These are phyloP conservation scores for Myotis findleyi DNA, from an alignment of 2,797 vertebrate species.

Conservation along the genomic window DNA sequence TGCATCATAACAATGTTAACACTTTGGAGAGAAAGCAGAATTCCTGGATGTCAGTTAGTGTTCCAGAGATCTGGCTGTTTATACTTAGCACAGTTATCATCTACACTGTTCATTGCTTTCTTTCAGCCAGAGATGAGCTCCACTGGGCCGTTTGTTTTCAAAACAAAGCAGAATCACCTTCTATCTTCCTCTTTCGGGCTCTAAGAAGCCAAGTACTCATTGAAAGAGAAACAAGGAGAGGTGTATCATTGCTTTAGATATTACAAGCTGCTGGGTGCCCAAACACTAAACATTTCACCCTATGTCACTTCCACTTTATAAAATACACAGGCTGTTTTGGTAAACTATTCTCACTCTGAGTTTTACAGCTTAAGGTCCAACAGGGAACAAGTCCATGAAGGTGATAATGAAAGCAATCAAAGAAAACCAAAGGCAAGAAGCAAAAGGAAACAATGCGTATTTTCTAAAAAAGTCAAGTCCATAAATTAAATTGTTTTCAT, in stretches of 20 bases:
- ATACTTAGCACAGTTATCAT: background rate
- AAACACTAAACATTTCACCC: background rate
- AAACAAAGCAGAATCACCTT: background rate
- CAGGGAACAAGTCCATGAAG: background rate
- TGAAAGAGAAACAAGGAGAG: background rate
- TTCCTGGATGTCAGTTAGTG: background rate
- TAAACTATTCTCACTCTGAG: conserved; percentile 6
- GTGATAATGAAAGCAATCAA: conserved; percentile 52
- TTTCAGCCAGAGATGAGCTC: background rate
- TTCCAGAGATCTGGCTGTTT: background rate
- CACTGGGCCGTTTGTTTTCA: background rate
- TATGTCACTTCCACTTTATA: background rate
- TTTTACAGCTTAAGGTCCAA: conserved; percentile 44
- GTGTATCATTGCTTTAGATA: background rate
- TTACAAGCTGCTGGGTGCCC: background rate
- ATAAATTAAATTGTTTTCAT: conserved; percentile 23
- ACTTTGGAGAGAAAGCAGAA: background rate
- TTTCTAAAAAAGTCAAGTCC: conserved; percentile 51
- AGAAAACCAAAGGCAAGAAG: conserved; percentile 42
- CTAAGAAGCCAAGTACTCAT: background rate
- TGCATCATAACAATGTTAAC: background rate
- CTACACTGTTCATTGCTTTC: background rate
- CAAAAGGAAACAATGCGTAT: conserved; percentile 31
- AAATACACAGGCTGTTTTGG: conserved; percentile 34
- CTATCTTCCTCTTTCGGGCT: background rate